These are phyloP conservation scores for Rhabdomys pumilio DNA, from an alignment of 2,797 vertebrate species.

Conservation along the genomic window DNA sequence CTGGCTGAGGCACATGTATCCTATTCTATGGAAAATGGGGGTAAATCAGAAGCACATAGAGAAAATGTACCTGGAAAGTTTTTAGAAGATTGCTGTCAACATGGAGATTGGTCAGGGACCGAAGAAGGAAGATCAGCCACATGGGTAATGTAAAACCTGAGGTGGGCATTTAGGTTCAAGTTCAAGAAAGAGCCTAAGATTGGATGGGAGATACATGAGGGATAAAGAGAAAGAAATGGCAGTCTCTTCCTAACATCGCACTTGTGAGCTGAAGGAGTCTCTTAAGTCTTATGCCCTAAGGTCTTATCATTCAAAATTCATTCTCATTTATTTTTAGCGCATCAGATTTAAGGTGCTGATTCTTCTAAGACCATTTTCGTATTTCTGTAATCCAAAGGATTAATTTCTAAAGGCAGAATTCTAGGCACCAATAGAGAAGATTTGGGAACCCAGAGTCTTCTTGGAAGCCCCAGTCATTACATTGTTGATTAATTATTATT, in stretches of 20 bases:
- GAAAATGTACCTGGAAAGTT: background rate
- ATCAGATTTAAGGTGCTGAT: background rate
- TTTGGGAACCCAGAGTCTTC: background rate
- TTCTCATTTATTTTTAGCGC: constrained; percentile 22
- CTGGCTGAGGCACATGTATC: background rate
- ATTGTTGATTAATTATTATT: constrained; percentile 12
- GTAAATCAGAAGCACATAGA: background rate
- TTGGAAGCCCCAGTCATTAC: background rate
- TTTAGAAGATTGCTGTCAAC: background rate
- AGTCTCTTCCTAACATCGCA: background rate
- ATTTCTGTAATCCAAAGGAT: background rate
- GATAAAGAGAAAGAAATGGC: background rate
- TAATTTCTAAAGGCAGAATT: constrained; percentile 57
- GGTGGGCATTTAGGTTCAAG: background rate
- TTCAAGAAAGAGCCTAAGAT: constrained; percentile 32
- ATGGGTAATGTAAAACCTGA: background rate
- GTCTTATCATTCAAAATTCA: constrained; percentile 21
- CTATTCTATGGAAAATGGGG: background rate
- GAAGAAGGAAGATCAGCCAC: background rate
- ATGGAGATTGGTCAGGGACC: background rate
- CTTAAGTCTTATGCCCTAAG: background rate
- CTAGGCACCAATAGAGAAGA: background rate
- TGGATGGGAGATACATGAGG: background rate
- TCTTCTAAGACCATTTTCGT: constrained; percentile 5
- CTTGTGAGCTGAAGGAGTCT: background rate